Base-by-base conservation (phyloP, 2,888 invertebrate species). In the Sclerodermus sp. region DNA sequence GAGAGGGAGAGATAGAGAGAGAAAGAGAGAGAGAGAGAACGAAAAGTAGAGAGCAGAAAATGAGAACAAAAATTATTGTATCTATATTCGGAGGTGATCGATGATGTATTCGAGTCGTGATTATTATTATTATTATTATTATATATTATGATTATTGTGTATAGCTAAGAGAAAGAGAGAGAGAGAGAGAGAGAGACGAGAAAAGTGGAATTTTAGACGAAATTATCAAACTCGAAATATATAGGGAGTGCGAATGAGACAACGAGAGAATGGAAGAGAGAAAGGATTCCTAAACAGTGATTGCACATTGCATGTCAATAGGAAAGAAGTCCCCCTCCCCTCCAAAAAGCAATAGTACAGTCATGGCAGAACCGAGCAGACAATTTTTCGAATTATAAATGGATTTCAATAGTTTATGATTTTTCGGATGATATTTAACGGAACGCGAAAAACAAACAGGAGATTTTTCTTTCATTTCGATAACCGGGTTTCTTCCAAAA, bases 41-140 rank as follows among this genome's bases (percentile, higher is more conserved):
- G n/a, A n/a, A n/a, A n/a, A n/a, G n/a, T n/a, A n/a, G 23, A 43
- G 12, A 18, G 46, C 42, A 30, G 43, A 38, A 44, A 34, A 39
- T 41, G 43, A 17, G 52, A 51, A 48, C 41, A 43, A 48, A 71
- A 74, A 74, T 77, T 72, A 73, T 71, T 75, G 73, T 77, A 77
- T 76, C 74, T 77, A 76, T 76, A 76, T 74, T 74, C 73, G 74
- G 74, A 74, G 71, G 68, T 64, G 62, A 68, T 68, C 66, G 71
- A 72, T 73, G 67, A 71, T 74, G 75, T 76, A 76, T 74, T 75
- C 70, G 71, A 74, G 72, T 74, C 75, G 74, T 74, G 71, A 73
- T 75, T 69, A 72, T 72, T 66, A 69, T 67, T 64, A 67, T 55
- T 55, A 60, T 60, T 52, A 58, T 62, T 49, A 45, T 40, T 29